Conservation (phyloP, 2,113 vertebrate species). For the Synodontis membranacea region DNA sequence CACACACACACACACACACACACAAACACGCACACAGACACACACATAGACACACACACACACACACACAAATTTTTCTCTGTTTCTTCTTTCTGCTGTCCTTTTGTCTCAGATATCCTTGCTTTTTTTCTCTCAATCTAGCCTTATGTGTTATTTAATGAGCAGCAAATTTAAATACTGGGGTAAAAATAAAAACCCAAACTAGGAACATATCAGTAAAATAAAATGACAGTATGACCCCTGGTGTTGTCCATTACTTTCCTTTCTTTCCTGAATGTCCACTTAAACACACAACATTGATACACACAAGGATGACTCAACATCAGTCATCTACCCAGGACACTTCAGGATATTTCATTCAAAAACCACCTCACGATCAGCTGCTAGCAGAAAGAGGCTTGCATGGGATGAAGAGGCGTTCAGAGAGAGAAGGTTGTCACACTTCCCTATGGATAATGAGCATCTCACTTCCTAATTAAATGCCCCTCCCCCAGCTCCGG, state of each 20-base stretch:
- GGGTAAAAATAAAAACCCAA: conserved; percentile 10
- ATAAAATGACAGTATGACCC: not conserved
- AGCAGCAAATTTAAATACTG: not conserved
- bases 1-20: no score
- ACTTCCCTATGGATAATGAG: conserved; percentile 48
- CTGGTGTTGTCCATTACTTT: not conserved
- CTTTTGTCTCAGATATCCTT: not conserved
- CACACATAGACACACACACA: no score
- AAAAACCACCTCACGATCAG: conserved; percentile 59
- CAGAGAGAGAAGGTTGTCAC: conserved; percentile 22
- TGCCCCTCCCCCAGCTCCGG: conserved; percentile 40
- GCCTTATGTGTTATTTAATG: not conserved
- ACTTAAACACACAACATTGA: not conserved
- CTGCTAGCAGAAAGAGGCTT: conserved; percentile 46
- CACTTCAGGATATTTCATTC: conserved; percentile 42
- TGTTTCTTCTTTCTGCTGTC: conserved; percentile 1
- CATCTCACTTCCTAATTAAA: conserved; percentile 52
- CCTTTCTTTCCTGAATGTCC: not conserved
- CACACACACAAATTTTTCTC: conserved; percentile 13
- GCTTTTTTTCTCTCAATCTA: not conserved
- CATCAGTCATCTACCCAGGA: conserved; percentile 15
- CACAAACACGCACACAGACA: no score
- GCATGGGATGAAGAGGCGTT: conserved; percentile 1
- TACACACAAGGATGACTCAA: conserved; percentile 9
- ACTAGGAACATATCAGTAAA: conserved; percentile 30